Evolutionary conservation across 2,888 invertebrate genomes (phyloP).

Genomic region (Neoaliturus tenellus): DNA sequence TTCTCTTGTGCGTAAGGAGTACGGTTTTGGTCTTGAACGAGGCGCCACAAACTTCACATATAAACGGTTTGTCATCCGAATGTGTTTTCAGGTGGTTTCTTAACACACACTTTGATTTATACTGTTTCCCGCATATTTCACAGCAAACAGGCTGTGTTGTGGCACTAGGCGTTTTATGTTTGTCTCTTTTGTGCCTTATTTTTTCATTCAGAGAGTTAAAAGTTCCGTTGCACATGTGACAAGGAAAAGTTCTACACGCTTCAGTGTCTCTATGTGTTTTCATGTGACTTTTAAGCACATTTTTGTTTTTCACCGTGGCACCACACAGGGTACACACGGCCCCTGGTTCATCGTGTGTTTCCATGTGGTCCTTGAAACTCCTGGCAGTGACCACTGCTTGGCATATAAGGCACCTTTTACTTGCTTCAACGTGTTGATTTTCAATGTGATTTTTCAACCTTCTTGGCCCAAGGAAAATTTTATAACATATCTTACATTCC

Average conservation of each 20-base stretch:
- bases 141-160: not conserved
- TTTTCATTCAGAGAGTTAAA: not conserved
- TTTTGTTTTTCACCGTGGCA: not conserved
- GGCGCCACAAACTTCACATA: conserved; percentile 21
- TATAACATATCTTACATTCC: not conserved
- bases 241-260: not conserved
- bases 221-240: not conserved
- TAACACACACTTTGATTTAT: not conserved
- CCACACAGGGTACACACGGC: not conserved
- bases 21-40: not conserved
- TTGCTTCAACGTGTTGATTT: not conserved
- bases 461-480: not conserved
- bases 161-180: not conserved
- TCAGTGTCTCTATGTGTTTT: not conserved
- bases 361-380: not conserved
- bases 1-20: not conserved
- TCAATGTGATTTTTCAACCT: not conserved
- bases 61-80: conserved; percentile 25
- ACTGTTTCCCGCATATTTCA: conserved; percentile 22
- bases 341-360: not conserved
- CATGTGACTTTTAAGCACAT: not conserved
- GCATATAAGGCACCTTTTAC: not conserved
- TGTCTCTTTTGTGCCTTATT: not conserved
- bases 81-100: not conserved
- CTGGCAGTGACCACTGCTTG: not conserved